Evolutionary conservation across 2,888 invertebrate species (phyloP), one percentile per base, ranked within the genome.

Genomic region (Caenorhabditis macrosperma): DNA sequence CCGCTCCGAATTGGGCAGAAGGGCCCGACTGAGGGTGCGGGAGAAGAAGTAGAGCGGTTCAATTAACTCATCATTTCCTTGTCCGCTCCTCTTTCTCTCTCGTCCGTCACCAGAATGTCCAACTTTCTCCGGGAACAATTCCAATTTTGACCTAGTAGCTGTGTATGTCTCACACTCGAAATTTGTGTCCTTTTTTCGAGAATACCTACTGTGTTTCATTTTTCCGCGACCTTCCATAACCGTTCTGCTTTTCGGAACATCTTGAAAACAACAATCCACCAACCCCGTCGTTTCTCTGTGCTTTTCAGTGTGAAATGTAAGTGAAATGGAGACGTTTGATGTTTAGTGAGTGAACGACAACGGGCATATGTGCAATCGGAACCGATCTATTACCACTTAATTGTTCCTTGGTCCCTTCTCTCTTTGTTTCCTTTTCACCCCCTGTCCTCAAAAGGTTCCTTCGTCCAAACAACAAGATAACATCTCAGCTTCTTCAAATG

Each of bases 381-480:
- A 74, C 74, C 64, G 74, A 74, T 74, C 74, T 74, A 74, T 74
- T 74, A 74, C 74, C 74, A 61, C 74, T 74, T 74, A 74, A 74
- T 74, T 74, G 74, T 74, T 64, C 74, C 38, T 48, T 55, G 64
- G 64, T 63, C 64, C 64, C 64, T 71, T 55, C 12, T 57, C 55
- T 20, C 35, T 74, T 64, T 74, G 35, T 74, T 48, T 63, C 54
- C 60, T 44, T 55, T 61, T 48, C 63, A 9, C 7, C 12, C 15
- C 20, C 28, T 67, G 44, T 33, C 50, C 30, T 28, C 17, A 41
- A 55, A 17, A 10, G 41, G 52, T 24, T 44, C 20, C 15, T 46
- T 15, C 10, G 41, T 46, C 35, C 26, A 30, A 46, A 38, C 22
- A 35, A 33, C 30, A 3, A 28, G 46, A 48, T 35, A 38, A 54